Evolutionary conservation across 1,140 invertebrate genomes (phyloP).

Genomic region (Drosophila teissieri): DNA sequence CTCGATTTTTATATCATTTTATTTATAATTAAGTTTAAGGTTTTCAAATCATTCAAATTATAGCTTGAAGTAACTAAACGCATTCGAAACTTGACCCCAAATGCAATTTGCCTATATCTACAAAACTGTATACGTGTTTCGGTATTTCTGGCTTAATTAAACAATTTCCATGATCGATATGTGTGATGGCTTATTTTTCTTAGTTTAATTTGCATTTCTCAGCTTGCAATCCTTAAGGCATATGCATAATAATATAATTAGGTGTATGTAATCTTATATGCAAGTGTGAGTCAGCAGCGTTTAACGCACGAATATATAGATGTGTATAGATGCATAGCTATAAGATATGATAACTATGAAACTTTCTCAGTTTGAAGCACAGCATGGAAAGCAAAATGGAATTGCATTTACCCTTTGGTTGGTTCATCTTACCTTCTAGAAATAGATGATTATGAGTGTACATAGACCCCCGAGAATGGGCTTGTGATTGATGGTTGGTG

Average conservation of each 20-base stretch:
- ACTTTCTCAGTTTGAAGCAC: conserved; percentile 55
- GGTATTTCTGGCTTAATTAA: conserved; percentile 32
- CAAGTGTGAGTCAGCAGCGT: conserved; percentile 50
- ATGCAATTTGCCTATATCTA: conserved; percentile 17
- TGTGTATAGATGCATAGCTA: conserved; percentile 26
- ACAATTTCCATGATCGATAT: conserved; percentile 71
- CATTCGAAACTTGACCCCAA: neutral
- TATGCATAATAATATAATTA: conserved; percentile 31
- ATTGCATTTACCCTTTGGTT: conserved; percentile 59
- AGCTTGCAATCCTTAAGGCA: conserved; percentile 66
- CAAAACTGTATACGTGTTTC: conserved; percentile 6
- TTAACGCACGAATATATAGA: conserved; percentile 64
- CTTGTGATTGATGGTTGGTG: conserved; percentile 28
- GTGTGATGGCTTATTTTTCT: conserved; percentile 48
- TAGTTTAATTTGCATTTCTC: conserved; percentile 48
- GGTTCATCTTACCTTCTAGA: conserved; percentile 38
- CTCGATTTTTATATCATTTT: too few relatives aligned
- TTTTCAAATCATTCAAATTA: neutral
- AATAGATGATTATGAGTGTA: conserved; percentile 35
- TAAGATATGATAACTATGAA: conserved; percentile 38
- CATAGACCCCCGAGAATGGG: conserved; percentile 15
- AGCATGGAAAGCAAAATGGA: conserved; percentile 66
- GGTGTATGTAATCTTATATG: conserved; percentile 25
- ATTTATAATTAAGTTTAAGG: too few relatives aligned
- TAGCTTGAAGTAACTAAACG: neutral